Evolutionary conservation across 2,113 vertebrate species (phyloP), one percentile per base, ranked within the genome.

Genomic region (Tachysurus vachellii): DNA sequence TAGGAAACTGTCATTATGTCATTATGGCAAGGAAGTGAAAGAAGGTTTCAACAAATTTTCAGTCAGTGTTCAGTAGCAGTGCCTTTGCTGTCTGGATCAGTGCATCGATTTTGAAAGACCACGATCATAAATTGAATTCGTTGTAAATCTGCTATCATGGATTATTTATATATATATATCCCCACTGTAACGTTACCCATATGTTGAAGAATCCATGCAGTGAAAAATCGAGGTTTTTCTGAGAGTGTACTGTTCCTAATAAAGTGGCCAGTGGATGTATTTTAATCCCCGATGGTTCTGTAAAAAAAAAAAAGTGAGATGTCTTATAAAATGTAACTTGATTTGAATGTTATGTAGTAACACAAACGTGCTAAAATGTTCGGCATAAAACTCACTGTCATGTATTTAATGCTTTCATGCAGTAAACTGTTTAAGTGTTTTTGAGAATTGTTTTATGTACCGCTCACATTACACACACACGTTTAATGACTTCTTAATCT

Each of bases 391-490:
- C 19, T 73, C 10, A 17, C 64, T 86, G 73, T 81, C 64, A 80
- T 83, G 71, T 62, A 88, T 88, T 84, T 66, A 75, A 87, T 81
- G 44, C 54, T 31, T 86, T 86, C 21, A 42, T 62, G 57, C 56
- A 90, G 86, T 88, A 88, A 90, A 88, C 71, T 73, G 76, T 57
- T 75, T 57, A 56, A n/a, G 47, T 47, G 5, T 87, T 87, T 81
- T 84, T 84, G 19, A 13, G 26, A 56, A 79, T 57, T 61, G 28
- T 59, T 2, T 81, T 61, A 42, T 81, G 56, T 61, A 31, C 14
- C 4, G 50, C 54, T 16, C 17, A 16, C 68, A 42, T 13, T 75
- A 21, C 31, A 68, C 16, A 68, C 16, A 64, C n/a, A 36, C 28
- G 16, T 68, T 68, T 68, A 68, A 28, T 70, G 68, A 42, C 21